phyloP scores from a whole-genome alignment of 2,113 vertebrate species.

The Cololabis saira region DNA sequence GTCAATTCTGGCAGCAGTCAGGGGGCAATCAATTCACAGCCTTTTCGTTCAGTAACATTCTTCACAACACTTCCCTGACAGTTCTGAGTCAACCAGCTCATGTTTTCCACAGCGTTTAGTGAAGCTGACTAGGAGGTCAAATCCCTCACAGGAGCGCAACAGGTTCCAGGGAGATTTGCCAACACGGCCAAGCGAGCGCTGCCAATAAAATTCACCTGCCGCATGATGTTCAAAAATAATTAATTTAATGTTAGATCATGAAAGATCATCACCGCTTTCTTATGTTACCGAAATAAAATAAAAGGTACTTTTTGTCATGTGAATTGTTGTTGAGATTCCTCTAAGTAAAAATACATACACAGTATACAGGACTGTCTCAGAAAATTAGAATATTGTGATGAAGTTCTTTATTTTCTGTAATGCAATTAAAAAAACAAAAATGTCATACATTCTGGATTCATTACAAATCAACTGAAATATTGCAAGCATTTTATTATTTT shows the following conservation, averaged over 20 bases:
- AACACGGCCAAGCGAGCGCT: constrained; percentile 45
- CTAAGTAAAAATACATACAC: too few relatives aligned
- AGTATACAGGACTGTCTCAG: too few relatives aligned
- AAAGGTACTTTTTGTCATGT: background rate
- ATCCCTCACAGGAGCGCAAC: constrained; percentile 44
- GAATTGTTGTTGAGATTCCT: too few relatives aligned
- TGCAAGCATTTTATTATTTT: too few relatives aligned
- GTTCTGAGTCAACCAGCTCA: constrained; percentile 46
- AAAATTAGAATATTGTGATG: too few relatives aligned
- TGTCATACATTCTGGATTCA: too few relatives aligned
- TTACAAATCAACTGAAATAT: too few relatives aligned
- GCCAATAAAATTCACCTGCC: constrained; percentile 53
- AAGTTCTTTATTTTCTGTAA: too few relatives aligned
- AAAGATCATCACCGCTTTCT: background rate
- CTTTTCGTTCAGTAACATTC: constrained; percentile 44
- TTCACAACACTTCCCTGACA: constrained; percentile 61
- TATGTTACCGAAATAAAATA: background rate
- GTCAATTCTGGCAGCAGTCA: constrained; percentile 39
- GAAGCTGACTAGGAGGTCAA: constrained; percentile 40
- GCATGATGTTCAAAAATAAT: background rate
- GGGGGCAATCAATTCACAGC: constrained; percentile 63
- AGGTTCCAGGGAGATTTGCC: constrained; percentile 63
- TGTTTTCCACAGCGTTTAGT: constrained; percentile 38
- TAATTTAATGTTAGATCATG: background rate
- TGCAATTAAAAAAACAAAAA: too few relatives aligned